These are phyloP conservation scores for Scomber japonicus DNA, from an alignment of 2,113 vertebrate genomes.

Conservation along the genomic window DNA sequence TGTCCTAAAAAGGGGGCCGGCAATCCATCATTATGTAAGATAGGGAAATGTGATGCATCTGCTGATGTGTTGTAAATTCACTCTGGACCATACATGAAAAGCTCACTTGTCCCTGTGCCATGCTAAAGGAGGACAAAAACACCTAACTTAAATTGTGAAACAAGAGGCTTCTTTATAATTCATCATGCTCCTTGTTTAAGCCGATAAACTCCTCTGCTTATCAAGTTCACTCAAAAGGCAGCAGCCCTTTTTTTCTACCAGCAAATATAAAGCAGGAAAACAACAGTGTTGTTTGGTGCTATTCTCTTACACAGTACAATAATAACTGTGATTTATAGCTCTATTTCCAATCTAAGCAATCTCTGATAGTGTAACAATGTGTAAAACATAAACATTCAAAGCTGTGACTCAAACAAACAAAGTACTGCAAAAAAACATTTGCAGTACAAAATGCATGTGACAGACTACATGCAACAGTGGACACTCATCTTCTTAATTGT, in stretches of 20 bases:
- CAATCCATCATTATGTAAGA: slow-evolving; percentile 77
- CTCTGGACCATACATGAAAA: slow-evolving; percentile 67
- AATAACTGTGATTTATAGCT: slow-evolving; percentile 1
- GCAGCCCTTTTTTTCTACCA: neutral
- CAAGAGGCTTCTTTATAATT: slow-evolving; percentile 32
- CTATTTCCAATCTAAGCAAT: slow-evolving; percentile 31
- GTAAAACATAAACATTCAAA: slow-evolving; percentile 3
- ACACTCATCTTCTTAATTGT: neutral
- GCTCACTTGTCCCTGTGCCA: slow-evolving; percentile 61
- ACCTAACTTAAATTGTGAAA: slow-evolving; percentile 37
- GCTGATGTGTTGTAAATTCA: slow-evolving; percentile 78
- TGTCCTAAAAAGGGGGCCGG: slow-evolving; percentile 73
- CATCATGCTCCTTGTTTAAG: neutral
- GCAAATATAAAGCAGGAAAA: neutral
- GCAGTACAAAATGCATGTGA: neutral
- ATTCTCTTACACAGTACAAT: neutral
- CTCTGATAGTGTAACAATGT: neutral
- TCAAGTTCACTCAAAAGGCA: slow-evolving; percentile 17
- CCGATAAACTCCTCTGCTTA: slow-evolving; percentile 4
- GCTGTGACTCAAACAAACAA: neutral
- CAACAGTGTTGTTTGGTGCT: neutral
- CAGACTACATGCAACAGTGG: neutral
- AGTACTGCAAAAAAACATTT: slow-evolving; percentile 28
- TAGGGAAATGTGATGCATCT: slow-evolving; percentile 78
- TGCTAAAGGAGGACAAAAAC: slow-evolving; percentile 47